Base-by-base conservation (phyloP, 2,113 vertebrate genomes). In the Psephotus haematonotus region DNA sequence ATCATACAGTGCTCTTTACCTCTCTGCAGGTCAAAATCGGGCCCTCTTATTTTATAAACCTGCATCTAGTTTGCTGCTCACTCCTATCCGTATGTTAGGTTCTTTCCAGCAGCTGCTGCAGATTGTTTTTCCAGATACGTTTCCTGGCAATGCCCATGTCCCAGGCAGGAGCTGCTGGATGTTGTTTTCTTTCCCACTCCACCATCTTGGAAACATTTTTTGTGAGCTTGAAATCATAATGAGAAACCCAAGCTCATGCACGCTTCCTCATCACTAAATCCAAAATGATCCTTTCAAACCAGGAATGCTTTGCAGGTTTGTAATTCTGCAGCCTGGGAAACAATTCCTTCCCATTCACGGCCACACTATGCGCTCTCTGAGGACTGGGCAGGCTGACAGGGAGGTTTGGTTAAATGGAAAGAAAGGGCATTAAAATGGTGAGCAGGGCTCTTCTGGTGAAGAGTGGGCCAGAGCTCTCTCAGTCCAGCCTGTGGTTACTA, bases 11-110 rank as follows among this genome's bases (percentile, higher is more conserved):
- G 47, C 62, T 79, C 31, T 89, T 84, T 59, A 57, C 41, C 65
- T 87, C 60, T 86, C 62, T 84, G 50, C 43, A 76, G 24, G 57
- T 64, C 74, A 80, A 92, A 92, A 78, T 86, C 55, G 76, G 29
- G 33, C 24, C 39, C 7, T 68, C 24, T 39, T 44, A 55, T 81
- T 86, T 82, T 64, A 63, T 63, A 94, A 84, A 84, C 8, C 23
- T 43, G 29, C 33, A 75, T 60, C 46, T 84, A 19, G 31, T 89
- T 88, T 86, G 46, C 60, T 90, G 27, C 25, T 59, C 14, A 19
- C 53, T 82, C 41, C 63, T 83, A 64, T 31, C 39, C 8, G 16
- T 60, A 8, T 41, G 15, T 62, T 74, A 82, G 29, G 13, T 24
- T 43, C 47, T 75, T 92, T 91, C 39, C 50, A 84, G 33, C 49